Evolutionary conservation across 92 coral and sea anemone genomes (phyloP).

Genomic region (Porites evermanni): DNA sequence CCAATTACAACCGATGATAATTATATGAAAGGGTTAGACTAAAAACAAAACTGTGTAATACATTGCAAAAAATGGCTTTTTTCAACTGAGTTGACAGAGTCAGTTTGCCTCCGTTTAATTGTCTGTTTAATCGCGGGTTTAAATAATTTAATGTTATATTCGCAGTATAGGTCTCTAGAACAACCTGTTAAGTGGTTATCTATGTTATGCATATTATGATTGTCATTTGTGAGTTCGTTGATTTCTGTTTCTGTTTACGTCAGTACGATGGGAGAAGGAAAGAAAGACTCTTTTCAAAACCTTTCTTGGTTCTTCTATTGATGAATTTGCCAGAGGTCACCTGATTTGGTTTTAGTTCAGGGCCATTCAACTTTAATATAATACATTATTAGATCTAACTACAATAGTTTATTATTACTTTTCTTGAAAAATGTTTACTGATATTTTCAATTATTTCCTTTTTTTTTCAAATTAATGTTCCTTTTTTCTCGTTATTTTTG

Average conservation of each 20-base stretch:
- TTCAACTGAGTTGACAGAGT: no score
- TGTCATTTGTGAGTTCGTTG: not conserved
- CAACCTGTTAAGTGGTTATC: no score
- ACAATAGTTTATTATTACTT: not conserved
- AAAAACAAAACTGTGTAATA: no score
- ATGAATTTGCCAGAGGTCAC: not conserved
- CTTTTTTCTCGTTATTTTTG: slow-evolving; percentile 4
- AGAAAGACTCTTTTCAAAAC: not conserved
- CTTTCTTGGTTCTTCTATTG: not conserved
- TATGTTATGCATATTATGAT: not conserved
- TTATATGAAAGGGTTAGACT: no score
- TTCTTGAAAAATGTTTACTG: slow-evolving; percentile 1
- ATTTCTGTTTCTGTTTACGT: not conserved
- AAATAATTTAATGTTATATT: no score
- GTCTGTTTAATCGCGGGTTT: no score
- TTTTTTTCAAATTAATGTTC: slow-evolving; percentile 9
- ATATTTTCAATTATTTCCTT: slow-evolving; percentile 9
- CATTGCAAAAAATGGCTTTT: no score
- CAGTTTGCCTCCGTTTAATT: no score
- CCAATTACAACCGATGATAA: no score
- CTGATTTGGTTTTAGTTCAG: not conserved
- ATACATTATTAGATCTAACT: not conserved
- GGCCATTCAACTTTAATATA: not conserved
- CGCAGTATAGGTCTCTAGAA: no score
- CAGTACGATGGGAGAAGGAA: not conserved